phyloP scores from a whole-genome alignment of 2,888 invertebrate genomes.

The Chorisops tibialis region DNA sequence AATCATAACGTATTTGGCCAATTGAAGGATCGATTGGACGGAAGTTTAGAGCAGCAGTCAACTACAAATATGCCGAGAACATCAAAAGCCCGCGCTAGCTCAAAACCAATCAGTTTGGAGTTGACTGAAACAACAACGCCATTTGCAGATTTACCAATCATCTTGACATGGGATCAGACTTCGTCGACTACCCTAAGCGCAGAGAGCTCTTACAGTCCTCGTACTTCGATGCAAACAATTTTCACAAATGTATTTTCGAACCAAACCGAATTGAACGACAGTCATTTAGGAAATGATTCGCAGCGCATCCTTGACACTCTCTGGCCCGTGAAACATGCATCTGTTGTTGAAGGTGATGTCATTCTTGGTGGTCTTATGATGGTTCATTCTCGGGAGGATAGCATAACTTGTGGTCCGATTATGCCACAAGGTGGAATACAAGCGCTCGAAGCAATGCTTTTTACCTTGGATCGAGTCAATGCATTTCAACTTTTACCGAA shows the following conservation, averaged over 20 bases:
- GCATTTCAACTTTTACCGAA: conserved; percentile 67
- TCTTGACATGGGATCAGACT: conserved; percentile 5
- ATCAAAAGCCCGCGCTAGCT: not conserved
- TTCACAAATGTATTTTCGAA: conserved; percentile 1
- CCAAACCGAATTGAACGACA: not conserved
- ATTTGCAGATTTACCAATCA: not conserved
- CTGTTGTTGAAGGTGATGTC: conserved; percentile 83
- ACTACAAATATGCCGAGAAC: not conserved
- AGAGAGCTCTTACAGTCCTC: no score
- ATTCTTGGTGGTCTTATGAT: conserved; percentile 91
- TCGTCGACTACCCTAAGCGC: not conserved
- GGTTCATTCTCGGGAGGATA: conserved; percentile 88
- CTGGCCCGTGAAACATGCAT: conserved; percentile 85
- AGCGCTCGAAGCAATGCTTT: conserved; percentile 89
- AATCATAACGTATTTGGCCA: no score
- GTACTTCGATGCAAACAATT: not conserved
- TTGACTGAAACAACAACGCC: conserved; percentile 1
- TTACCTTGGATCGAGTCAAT: conserved; percentile 80
- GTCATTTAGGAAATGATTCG: conserved; percentile 9
- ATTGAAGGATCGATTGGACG: no score
- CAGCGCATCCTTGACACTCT: conserved; percentile 15
- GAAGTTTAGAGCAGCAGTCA: no score
- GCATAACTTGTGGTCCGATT: conserved; percentile 83
- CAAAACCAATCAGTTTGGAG: not conserved
- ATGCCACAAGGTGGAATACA: conserved; percentile 92